Evolutionary conservation across 2,888 invertebrate species (phyloP).

Genomic region (Caenorhabditis angaria): DNA sequence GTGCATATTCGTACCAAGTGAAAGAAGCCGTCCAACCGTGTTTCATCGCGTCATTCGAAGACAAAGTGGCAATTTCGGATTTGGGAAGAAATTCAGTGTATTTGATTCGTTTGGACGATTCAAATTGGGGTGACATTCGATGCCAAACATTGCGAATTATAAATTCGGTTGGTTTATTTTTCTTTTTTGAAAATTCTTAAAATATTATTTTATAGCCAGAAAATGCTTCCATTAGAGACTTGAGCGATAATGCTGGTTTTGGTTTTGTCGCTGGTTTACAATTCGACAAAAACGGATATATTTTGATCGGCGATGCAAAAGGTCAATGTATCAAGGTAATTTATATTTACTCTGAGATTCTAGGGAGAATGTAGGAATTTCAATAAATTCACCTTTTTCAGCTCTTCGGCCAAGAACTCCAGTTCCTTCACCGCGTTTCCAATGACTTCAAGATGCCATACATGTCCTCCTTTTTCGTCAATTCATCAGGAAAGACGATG

Average conservation of each 20-base stretch:
- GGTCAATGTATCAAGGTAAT: conserved; percentile 27
- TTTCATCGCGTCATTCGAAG: conserved; percentile 22
- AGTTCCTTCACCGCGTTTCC: conserved; percentile 21
- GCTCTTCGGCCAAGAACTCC: conserved; percentile 21
- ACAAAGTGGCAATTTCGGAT: conserved; percentile 32
- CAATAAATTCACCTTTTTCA: background rate
- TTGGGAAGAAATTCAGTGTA: conserved; percentile 20
- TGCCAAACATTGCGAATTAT: background rate
- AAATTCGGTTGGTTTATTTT: background rate
- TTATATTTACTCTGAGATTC: background rate
- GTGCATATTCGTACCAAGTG: conserved; percentile 15
- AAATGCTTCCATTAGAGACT: no score
- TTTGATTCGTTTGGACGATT: conserved; percentile 18
- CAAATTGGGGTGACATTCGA: conserved; percentile 9
- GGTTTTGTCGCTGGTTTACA: conserved; percentile 27
- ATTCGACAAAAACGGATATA: conserved; percentile 21
- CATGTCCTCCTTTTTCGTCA: conserved; percentile 22
- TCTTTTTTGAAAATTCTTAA: no score
- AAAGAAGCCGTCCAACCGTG: conserved; percentile 7
- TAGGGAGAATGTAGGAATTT: background rate
- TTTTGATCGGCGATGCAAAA: conserved; percentile 33
- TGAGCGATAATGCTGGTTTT: conserved; percentile 20
- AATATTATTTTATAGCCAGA: no score
- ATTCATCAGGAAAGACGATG: conserved; percentile 7
- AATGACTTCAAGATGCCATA: conserved; percentile 18